Evolutionary conservation across 2,888 invertebrate genomes (phyloP), one percentile per base, ranked within the genome.

Genomic region (Athripsodes cinereus): DNA sequence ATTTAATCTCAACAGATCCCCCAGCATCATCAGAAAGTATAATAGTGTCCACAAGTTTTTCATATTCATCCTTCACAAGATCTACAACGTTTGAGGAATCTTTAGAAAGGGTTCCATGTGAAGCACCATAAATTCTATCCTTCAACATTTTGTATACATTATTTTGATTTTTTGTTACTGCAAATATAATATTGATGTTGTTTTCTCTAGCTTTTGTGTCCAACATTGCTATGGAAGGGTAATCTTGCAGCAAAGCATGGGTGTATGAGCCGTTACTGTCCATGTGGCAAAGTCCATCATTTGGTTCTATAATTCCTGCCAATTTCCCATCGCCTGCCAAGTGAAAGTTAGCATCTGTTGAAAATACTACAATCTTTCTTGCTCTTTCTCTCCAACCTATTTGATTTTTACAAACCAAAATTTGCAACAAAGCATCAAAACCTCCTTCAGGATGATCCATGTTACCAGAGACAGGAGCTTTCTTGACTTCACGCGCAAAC

Each of bases 371-470:
- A 65, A 94, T 81, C 71, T 87, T 87, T 59, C 90, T 78, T 0
- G 90, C 88, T 53, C 85, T 79, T 0, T 79, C 71, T 64, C 93
- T 76, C 95, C 95, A 95, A 13, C 87, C 88, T 65, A 92, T 87
- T 65, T 81, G 71, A 13, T 84, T 66, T 63, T 81, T 73, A 66
- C 88, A 88, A 3, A 84, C 86, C 60, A 93, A 86, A 0, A 85
- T 88, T 74, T 94, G 95, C 78, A 94, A 88, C 22, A 95, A 78
- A 2, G 91, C 95, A 70, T 95, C 94, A 52, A 95, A 82, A 0
- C 92, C 91, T 6, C 92, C 92, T 74, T 94, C 93, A 0, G 88
- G 90, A 1, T 72, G 67, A 68, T 90, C 90, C 56, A 85, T 69
- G 71, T 84, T 85, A 1, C 69, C 70, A 1, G 82, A 82, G 22